A percentile compares a stretch with the other conserved stretches of the same genome.
Evolutionary conservation across 1,140 invertebrate genomes (phyloP).

Genomic region (Lysiphlebus fabarum): DNA sequence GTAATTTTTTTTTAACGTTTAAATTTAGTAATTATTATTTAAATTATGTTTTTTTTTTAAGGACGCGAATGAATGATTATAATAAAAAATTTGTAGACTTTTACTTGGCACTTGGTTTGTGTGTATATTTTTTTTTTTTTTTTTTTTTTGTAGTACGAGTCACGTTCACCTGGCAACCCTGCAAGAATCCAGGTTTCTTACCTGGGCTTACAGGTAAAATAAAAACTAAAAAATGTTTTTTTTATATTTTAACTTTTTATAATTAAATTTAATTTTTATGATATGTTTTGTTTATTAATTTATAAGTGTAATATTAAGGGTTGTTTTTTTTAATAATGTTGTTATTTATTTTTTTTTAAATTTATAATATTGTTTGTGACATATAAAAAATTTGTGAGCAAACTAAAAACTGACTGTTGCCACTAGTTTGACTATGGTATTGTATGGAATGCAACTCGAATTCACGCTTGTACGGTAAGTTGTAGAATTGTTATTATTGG

Average conservation of each 20-base stretch:
- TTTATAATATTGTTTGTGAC: too few relatives aligned
- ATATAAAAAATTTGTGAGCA: too few relatives aligned
- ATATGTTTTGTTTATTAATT: neutral
- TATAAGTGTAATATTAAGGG: neutral
- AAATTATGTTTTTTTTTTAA: too few relatives aligned
- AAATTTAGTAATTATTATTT: too few relatives aligned
- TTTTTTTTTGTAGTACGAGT: neutral
- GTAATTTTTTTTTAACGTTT: too few relatives aligned
- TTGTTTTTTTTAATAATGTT: neutral
- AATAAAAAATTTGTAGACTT: too few relatives aligned
- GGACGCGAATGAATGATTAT: neutral
- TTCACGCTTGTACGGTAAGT: conserved; percentile 9
- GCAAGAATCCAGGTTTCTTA: conserved; percentile 15
- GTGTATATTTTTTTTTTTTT: too few relatives aligned
- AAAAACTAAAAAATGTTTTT: too few relatives aligned
- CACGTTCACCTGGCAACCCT: conserved; percentile 42
- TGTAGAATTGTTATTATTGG: neutral
- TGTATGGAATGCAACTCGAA: conserved; percentile 24
- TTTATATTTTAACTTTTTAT: too few relatives aligned
- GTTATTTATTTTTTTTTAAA: neutral
- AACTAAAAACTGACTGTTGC: conserved; percentile 5
- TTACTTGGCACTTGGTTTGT: too few relatives aligned
- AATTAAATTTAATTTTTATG: too few relatives aligned
- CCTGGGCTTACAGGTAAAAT: conserved; percentile 20
- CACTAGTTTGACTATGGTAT: conserved; percentile 3